These are phyloP conservation scores for Anolis carolinensis DNA, from an alignment of 2,113 vertebrate genomes.

Conservation along the genomic window DNA sequence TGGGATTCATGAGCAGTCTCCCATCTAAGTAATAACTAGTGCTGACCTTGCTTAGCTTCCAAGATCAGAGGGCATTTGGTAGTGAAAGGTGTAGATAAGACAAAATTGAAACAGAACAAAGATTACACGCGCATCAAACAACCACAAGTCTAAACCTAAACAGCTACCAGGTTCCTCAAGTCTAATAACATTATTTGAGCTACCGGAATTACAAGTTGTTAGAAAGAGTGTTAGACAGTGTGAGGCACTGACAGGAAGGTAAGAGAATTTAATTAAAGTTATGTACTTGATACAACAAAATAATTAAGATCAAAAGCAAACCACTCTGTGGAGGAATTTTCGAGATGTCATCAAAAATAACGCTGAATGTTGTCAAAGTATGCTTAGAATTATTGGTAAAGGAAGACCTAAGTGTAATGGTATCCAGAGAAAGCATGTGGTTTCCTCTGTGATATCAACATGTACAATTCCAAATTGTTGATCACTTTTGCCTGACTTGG, in stretches of 20 bases:
- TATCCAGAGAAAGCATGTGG: background rate
- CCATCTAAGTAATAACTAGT: no score
- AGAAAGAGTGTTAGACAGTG: background rate
- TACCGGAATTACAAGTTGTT: slow-evolving; percentile 31
- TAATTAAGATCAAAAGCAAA: slow-evolving; percentile 29
- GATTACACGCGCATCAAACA: accelerated
- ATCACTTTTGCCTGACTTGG: background rate
- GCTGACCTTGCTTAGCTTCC: no score
- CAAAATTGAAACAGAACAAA: slow-evolving; percentile 19
- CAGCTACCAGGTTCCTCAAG: slow-evolving; percentile 27
- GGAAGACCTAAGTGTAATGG: background rate
- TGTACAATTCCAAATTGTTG: background rate
- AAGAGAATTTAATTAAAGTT: slow-evolving; percentile 18
- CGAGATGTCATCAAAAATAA: background rate
- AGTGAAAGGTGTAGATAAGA: slow-evolving; percentile 14
- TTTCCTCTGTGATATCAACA: background rate
- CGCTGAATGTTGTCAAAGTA: background rate
- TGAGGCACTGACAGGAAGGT: slow-evolving; percentile 1
- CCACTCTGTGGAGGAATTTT: background rate
- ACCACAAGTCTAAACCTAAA: slow-evolving; percentile 18
- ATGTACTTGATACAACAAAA: slow-evolving; percentile 20
- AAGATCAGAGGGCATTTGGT: no score
- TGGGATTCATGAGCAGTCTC: no score
- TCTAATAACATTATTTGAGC: slow-evolving; percentile 11
- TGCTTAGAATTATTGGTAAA: background rate